These are phyloP conservation scores for Spheniscus humboldti DNA, from an alignment of 2,797 vertebrate genomes.

Conservation along the genomic window DNA sequence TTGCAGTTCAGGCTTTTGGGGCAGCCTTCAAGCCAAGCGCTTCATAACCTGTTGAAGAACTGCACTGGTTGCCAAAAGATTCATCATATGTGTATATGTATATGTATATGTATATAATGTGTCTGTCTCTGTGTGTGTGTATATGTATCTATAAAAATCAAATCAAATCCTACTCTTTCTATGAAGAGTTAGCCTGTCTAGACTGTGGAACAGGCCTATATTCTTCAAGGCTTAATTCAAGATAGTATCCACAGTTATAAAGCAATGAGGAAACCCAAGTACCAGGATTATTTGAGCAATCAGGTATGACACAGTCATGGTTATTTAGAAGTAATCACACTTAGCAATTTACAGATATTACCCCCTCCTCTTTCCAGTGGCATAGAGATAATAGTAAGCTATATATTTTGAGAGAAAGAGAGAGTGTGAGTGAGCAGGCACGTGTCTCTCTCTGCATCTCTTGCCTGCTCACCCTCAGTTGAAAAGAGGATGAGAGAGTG, in stretches of 20 bases:
- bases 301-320: background rate
- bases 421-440: background rate
- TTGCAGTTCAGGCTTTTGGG: background rate
- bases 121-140: background rate
- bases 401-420: background rate
- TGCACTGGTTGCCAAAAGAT: background rate
- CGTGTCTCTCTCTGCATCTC: background rate
- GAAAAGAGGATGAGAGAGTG: background rate
- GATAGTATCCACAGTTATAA: background rate
- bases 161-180: background rate
- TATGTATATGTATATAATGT: background rate
- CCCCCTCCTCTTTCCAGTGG: background rate
- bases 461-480: background rate
- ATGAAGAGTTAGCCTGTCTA: background rate
- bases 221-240: constrained; percentile 26
- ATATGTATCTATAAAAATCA: background rate
- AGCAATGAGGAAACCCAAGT: background rate
- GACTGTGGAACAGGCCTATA: background rate
- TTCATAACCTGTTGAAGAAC: background rate
- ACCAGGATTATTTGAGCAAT: constrained; percentile 31
- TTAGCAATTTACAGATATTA: constrained; percentile 14
- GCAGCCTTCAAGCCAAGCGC: background rate
- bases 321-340: constrained; percentile 38
- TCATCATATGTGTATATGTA: background rate
- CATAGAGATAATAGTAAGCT: background rate